phyloP scores from a whole-genome alignment of 2,113 vertebrate species.

The Sphaerodactylus townsendi region DNA sequence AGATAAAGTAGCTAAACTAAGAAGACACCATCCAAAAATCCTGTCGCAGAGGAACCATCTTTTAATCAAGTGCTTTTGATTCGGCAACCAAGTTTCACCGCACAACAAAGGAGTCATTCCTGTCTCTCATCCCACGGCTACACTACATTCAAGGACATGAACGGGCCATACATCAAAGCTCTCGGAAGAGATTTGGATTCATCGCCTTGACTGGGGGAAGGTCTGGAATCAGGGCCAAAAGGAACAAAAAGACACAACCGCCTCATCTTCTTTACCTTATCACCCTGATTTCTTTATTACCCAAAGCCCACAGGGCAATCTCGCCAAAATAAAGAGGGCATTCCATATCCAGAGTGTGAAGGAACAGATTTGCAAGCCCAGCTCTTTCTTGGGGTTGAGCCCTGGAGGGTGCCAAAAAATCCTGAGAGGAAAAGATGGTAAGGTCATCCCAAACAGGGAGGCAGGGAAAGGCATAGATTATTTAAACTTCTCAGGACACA shows the following conservation, averaged over 20 bases:
- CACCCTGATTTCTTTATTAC: neutral
- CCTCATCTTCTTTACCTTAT: neutral
- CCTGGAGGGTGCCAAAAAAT: no score
- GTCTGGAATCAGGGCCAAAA: neutral
- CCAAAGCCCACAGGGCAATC: neutral
- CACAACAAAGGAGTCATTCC: neutral
- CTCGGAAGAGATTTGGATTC: neutral
- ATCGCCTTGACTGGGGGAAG: neutral
- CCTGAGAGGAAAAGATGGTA: no score
- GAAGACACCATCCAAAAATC: constrained; percentile 32
- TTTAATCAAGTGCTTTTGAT: constrained; percentile 11
- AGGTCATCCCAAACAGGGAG: no score
- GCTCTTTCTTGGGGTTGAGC: no score
- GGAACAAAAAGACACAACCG: neutral
- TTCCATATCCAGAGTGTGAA: no score
- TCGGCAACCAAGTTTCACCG: neutral
- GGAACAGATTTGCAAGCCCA: no score
- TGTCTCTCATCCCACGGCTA: neutral
- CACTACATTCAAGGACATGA: neutral
- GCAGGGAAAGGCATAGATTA: no score
- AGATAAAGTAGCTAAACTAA: neutral
- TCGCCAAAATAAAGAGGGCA: no score
- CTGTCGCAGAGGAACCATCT: neutral
- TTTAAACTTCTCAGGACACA: no score
- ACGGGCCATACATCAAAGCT: constrained; percentile 1